A percentile compares a stretch with the other conserved stretches of the same genome.
Evolutionary conservation across 2,797 vertebrate genomes (phyloP).

Genomic region (Periparus ater): DNA sequence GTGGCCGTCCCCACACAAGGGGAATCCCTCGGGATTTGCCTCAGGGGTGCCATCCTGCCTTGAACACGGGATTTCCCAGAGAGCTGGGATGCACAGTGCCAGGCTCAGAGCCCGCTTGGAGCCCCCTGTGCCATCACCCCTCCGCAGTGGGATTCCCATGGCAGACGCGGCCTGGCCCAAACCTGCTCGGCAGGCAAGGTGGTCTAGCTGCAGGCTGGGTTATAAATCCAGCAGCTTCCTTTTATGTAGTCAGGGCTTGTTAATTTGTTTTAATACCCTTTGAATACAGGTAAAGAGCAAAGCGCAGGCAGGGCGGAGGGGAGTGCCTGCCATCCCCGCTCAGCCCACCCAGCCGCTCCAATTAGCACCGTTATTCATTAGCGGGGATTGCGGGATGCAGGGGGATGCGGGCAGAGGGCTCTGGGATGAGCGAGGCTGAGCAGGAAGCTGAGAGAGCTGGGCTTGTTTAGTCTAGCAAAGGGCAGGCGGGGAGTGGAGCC

Average conservation of each 20-base stretch:
- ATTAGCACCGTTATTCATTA: conserved; percentile 41
- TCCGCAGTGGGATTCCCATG: conserved; percentile 4
- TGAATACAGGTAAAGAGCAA: conserved; percentile 54
- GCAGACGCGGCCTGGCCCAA: conserved; percentile 23
- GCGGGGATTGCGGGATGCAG: neutral
- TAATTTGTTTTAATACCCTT: conserved; percentile 56
- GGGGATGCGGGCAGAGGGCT: neutral
- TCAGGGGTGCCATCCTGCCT: neutral
- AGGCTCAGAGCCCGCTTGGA: neutral
- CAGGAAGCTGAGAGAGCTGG: neutral
- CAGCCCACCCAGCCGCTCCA: conserved; percentile 54
- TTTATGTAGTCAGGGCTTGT: conserved; percentile 59
- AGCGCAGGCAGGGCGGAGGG: conserved; percentile 4
- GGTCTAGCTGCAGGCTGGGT: conserved; percentile 61
- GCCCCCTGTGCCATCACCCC: neutral
- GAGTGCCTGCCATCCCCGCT: neutral
- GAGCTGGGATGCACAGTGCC: rapidly evolving
- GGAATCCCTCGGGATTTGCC: neutral
- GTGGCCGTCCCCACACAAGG: neutral
- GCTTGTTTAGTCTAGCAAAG: conserved; percentile 62
- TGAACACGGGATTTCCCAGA: rapidly evolving
- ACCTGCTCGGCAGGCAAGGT: conserved; percentile 57
- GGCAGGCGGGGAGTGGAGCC: conserved; percentile 5
- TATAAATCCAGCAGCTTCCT: conserved; percentile 61
- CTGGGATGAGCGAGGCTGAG: neutral